Base-by-base conservation (phyloP, 2,113 vertebrate genomes). In the Ovibos moschatus region DNA sequence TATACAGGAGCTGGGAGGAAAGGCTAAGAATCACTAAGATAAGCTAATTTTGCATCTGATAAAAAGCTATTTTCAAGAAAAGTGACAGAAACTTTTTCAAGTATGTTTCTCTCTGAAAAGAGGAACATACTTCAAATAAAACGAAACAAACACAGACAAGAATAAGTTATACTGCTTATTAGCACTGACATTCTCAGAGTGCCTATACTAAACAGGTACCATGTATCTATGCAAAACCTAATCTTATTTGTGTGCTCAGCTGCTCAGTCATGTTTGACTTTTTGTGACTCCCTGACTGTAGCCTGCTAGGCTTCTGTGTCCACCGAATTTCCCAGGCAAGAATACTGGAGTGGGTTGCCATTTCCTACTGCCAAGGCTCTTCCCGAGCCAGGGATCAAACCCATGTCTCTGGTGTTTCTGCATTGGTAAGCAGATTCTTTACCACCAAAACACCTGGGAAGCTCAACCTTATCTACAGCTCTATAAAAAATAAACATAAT, bases 31-130 rank as follows among this genome's bases (percentile, higher is more conserved):
- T 57, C 82, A 94, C 62, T 62, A 83, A 43, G 1, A 57, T 15
- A 92, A 33, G 19, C 33, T 78, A 79, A 36, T 94, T 85, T 74
- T 79, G 83, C 47, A 60, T 74, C n/a, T 4, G 7, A 57, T 33
- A 51, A 92, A 89, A 89, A 58, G 16, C 6, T 33, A 51, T 87
- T 91, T 89, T 83, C 60, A 91, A 87, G 71, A 94, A 90, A 97
- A 81, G 50, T 86, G 28, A 81, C 14, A 45, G 21, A 43, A 11
- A 86, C n/a, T 79, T 93, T 95, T 79, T 86, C n/a, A 85, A 92
- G 33, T 58, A 36, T 86, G 25, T 93, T 47, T 25, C 45, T 81
- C 45, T 67, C 58, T 53, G 86, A 76, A 94, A 87, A 78, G 23
- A 91, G 28, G 47, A 91, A 89, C 64, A 91, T 84, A 87, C 28